These are phyloP conservation scores for Brachionus plicatilis DNA, from an alignment of 1,140 invertebrate species.

Conservation along the genomic window DNA sequence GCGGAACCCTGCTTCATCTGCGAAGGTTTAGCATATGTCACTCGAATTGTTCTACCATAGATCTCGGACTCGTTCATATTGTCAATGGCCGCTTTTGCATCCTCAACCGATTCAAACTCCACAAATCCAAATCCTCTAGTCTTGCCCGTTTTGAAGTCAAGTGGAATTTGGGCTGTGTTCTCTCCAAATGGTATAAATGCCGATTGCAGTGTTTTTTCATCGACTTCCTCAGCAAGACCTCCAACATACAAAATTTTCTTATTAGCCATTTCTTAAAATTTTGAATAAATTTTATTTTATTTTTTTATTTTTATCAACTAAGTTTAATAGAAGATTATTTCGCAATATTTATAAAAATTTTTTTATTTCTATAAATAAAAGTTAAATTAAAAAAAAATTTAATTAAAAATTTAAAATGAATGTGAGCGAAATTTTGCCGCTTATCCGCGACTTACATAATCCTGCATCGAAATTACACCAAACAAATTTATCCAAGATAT, in stretches of 20 bases:
- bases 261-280: conserved; percentile 3
- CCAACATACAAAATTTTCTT: conserved; percentile 34
- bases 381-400: not conserved
- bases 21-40: conserved; percentile 86
- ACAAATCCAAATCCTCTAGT: conserved; percentile 96
- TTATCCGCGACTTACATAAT: not conserved
- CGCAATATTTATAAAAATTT: not conserved
- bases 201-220: conserved; percentile 86
- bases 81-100: conserved; percentile 94
- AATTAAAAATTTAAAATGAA: not conserved
- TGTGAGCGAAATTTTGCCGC: not conserved
- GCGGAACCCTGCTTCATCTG: conserved; percentile 8
- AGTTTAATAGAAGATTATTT: not conserved
- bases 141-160: conserved; percentile 89
- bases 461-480: not conserved
- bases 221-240: conserved; percentile 91
- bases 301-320: not conserved
- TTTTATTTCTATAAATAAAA: not conserved
- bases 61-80: conserved; percentile 99
- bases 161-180: conserved; percentile 80
- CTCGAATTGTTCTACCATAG: conserved; percentile 90
- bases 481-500: not conserved
- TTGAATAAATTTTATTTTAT: not conserved
- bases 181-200: conserved; percentile 98
- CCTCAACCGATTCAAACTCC: conserved; percentile 80